Conservation (phyloP, 2,888 invertebrate genomes). For the Carabus problematicus region DNA sequence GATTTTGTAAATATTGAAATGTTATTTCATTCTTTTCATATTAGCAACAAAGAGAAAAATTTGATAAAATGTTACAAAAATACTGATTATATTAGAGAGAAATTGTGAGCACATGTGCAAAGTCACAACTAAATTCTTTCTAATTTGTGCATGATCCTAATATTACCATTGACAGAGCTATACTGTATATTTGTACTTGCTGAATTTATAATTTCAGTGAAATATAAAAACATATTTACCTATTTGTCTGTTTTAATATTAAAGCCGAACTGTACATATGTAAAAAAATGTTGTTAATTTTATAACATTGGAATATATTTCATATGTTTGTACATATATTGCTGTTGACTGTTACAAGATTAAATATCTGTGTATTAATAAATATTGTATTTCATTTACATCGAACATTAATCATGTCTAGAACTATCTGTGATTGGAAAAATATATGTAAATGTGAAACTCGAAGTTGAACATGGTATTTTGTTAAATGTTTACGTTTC, state of each 20-base stretch:
- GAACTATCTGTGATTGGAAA: neutral
- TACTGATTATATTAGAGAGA: too few relatives aligned
- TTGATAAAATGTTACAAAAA: too few relatives aligned
- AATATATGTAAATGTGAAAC: neutral
- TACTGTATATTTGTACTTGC: too few relatives aligned
- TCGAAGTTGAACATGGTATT: too few relatives aligned
- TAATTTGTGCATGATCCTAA: too few relatives aligned
- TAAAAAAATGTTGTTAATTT: slow-evolving; percentile 31
- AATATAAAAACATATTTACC: neutral
- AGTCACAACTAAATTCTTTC: too few relatives aligned
- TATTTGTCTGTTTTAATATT: neutral
- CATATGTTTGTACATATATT: slow-evolving; percentile 16
- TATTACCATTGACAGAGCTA: too few relatives aligned
- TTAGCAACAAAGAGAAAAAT: too few relatives aligned
- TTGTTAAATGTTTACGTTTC: too few relatives aligned
- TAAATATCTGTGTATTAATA: slow-evolving; percentile 11
- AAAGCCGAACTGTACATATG: slow-evolving; percentile 22
- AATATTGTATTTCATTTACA: slow-evolving; percentile 10
- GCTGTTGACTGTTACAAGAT: neutral
- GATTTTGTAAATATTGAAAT: too few relatives aligned
- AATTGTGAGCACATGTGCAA: too few relatives aligned
- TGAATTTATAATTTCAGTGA: neutral
- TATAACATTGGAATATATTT: slow-evolving; percentile 15
- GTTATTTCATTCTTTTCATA: too few relatives aligned
- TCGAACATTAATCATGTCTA: neutral